These are phyloP conservation scores for Rhagonycha lutea DNA, from an alignment of 2,888 invertebrate species.

Conservation along the genomic window DNA sequence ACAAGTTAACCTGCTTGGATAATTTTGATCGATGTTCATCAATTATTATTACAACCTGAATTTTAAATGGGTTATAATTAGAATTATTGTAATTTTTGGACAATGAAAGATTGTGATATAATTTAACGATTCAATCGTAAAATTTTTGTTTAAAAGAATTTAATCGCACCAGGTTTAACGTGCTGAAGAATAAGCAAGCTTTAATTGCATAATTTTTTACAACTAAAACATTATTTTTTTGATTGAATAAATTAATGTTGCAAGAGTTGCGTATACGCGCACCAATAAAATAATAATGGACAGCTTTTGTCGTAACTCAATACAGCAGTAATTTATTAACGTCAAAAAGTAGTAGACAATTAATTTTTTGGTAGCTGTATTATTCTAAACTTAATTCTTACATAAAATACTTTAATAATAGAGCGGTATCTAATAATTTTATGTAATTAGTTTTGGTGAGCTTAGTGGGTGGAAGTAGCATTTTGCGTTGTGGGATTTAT, in stretches of 20 bases:
- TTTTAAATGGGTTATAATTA: not conserved
- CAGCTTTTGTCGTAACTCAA: not conserved
- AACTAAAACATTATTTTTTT: not conserved
- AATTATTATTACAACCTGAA: not conserved
- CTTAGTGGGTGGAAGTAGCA: not conserved
- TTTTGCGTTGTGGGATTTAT: not conserved
- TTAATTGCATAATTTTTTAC: not conserved
- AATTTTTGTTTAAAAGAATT: not conserved
- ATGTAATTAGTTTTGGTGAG: slow-evolving; percentile 1
- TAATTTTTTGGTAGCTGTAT: not conserved
- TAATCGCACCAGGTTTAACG: not conserved
- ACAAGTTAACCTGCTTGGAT: not conserved
- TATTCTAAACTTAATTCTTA: not conserved
- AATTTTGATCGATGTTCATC: not conserved
- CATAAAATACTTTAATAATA: not conserved
- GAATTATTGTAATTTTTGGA: not conserved
- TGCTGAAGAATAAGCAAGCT: not conserved
- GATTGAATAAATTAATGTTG: not conserved
- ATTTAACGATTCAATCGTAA: not conserved
- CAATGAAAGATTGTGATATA: not conserved
- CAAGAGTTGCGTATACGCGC: not conserved
- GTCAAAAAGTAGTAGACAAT: not conserved
- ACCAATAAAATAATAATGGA: not conserved
- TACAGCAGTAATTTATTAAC: slow-evolving; percentile 1
- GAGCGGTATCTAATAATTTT: slow-evolving; percentile 1